Conservation (phyloP, 2,888 invertebrate species). For the Dynastes tityus region DNA sequence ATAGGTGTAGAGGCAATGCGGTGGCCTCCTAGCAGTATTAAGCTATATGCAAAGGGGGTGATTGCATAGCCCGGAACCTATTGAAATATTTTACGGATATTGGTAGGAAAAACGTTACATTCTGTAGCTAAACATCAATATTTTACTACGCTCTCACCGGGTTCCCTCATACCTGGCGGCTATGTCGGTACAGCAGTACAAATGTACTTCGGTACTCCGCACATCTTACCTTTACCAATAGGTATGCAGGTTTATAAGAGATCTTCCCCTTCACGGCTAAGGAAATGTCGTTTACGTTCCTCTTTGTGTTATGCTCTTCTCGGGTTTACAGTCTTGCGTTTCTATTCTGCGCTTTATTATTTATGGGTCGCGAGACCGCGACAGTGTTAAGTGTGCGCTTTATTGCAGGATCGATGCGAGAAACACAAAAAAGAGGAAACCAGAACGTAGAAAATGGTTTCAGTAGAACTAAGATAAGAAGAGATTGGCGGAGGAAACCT, state of each 20-base stretch:
- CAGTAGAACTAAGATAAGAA: neutral
- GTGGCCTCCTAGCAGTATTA: constrained; percentile 53
- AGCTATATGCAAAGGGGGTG: constrained; percentile 58
- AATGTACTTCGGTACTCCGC: constrained; percentile 16
- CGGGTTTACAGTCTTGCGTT: constrained; percentile 44
- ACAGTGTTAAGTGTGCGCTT: constrained; percentile 43
- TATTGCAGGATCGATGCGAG: constrained; percentile 38
- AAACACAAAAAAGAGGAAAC: constrained; percentile 12
- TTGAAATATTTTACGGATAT: constrained; percentile 53
- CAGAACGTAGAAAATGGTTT: too few species aligned
- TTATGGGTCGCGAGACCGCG: constrained; percentile 46
- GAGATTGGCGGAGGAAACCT: too few species aligned
- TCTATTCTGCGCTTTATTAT: constrained; percentile 42
- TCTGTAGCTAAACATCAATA: constrained; percentile 47
- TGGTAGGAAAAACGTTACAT: constrained; percentile 43
- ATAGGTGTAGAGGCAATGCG: constrained; percentile 65
- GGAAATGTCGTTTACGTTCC: constrained; percentile 22
- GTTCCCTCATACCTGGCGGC: constrained; percentile 28
- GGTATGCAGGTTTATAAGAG: neutral
- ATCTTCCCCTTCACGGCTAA: constrained; percentile 17
- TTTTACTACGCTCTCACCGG: constrained; percentile 35
- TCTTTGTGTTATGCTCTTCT: constrained; percentile 32
- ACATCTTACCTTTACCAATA: constrained; percentile 19
- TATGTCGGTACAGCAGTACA: constrained; percentile 24
- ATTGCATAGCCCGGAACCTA: constrained; percentile 51